Evolutionary conservation across 2,797 vertebrate species (phyloP), one percentile per base, ranked within the genome.

Genomic region (Gephyroberyx darwinii): DNA sequence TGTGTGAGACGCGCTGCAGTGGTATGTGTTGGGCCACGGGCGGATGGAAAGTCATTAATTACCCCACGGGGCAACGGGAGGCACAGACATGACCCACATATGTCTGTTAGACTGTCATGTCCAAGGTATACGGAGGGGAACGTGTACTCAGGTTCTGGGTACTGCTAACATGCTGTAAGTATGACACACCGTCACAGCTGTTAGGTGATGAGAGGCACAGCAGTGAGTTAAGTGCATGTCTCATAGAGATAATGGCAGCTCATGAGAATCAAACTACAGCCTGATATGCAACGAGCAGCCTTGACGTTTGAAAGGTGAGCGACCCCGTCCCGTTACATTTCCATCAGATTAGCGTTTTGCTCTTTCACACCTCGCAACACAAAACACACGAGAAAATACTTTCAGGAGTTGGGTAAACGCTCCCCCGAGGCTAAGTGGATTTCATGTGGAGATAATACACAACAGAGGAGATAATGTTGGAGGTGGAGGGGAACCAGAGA

Each of bases 11-110:
- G 45, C 68, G 69, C 72, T 47, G 54, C 72, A 22, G 66, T 72
- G 82, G 84, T 84, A 88, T 88, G 88, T 26, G 37, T 45, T n/a
- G 41, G 33, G 66, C 48, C 55, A 54, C 37, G 73, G 73, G 65
- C 1, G 13, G 60, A 78, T 12, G 37, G 72, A 83, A 84, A 78
- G 55, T 77, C 16, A 79, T 74, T 19, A 16, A 10, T 83, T 73
- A 69, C 54, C 47, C 83, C 75, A 43, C 6, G 8, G 77, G 71
- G 65, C 35, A 68, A 66, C 69, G 50, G 53, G 68, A 75, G 74
- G 69, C 65, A 82, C 76, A 35, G 71, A 79, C 77, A 82, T 84
- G 69, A 84, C 74, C 26, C 26, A 3, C 26, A 26, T 26, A 4
- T 3, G n/a, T n/a, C n/a, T n/a, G n/a, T n/a, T n/a, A 79, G 71